Conservation (phyloP, 2,797 vertebrate genomes). For the Crax fasciolata region DNA sequence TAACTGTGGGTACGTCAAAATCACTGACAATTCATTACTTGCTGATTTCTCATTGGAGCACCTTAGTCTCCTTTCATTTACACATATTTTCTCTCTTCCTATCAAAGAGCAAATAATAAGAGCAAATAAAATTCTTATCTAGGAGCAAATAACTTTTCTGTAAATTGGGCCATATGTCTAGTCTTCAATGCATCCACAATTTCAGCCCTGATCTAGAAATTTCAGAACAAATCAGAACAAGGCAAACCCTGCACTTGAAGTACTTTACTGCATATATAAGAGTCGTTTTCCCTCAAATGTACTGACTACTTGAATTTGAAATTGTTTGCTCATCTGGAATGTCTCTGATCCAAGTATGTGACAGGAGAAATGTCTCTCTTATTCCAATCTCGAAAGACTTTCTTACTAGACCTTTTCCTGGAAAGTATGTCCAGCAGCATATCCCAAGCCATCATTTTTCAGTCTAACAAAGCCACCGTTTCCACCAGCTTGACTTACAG, state of each 20-base stretch:
- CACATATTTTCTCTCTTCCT: conserved; percentile 21
- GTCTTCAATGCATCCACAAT: background rate
- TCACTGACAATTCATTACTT: conserved; percentile 40
- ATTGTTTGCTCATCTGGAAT: conserved; percentile 8
- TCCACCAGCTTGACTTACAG: background rate
- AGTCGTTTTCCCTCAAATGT: conserved; percentile 8
- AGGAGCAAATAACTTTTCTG: conserved; percentile 35
- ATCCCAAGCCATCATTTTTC: background rate
- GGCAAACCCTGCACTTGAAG: background rate
- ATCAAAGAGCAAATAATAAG: background rate
- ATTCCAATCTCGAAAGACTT: background rate
- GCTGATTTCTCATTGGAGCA: conserved; percentile 52
- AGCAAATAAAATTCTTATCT: background rate
- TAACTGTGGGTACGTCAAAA: conserved; percentile 57
- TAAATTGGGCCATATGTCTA: conserved; percentile 14
- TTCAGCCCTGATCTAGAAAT: conserved; percentile 42
- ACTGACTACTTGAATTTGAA: conserved; percentile 36
- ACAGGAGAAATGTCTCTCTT: conserved; percentile 3
- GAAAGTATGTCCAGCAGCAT: background rate
- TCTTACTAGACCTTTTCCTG: background rate
- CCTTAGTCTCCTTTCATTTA: conserved; percentile 43
- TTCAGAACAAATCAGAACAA: conserved; percentile 17
- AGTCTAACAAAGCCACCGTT: background rate
- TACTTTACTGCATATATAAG: background rate
- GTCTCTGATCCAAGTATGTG: background rate